Percentiles rank a stretch among this genome's conserved stretches.
These are phyloP conservation scores for Deilephila elpenor DNA, from an alignment of 2,888 invertebrate genomes.

Conservation along the genomic window DNA sequence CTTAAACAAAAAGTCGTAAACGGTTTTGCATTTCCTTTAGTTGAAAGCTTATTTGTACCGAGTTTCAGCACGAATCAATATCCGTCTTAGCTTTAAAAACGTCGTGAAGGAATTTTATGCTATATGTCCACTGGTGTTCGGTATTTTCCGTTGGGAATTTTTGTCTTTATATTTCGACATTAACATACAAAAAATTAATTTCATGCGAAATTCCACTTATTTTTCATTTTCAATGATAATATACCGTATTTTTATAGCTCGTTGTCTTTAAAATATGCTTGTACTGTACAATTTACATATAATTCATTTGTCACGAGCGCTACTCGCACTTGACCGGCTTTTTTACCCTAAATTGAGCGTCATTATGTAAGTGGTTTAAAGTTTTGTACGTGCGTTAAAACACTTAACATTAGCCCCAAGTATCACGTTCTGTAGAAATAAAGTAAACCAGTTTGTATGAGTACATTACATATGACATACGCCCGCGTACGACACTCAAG, in stretches of 20 bases:
- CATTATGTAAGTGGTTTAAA: slow-evolving; percentile 9
- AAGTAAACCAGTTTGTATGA: slow-evolving; percentile 25
- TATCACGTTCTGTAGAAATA: slow-evolving; percentile 16
- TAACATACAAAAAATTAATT: background rate
- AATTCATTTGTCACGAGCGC: background rate
- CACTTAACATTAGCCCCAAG: slow-evolving; percentile 12
- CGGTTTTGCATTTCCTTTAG: slow-evolving; percentile 1
- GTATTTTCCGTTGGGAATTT: background rate
- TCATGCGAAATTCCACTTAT: background rate
- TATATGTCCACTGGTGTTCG: background rate
- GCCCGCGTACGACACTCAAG: slow-evolving; percentile 44
- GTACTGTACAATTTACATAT: background rate
- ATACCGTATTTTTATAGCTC: background rate
- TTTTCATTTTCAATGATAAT: background rate
- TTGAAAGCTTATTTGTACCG: background rate
- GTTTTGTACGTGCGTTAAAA: slow-evolving; percentile 13
- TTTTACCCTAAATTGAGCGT: background rate
- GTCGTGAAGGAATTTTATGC: too few relatives aligned
- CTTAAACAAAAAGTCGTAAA: background rate
- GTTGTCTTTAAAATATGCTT: background rate
- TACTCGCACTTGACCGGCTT: slow-evolving; percentile 2
- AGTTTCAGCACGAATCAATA: background rate
- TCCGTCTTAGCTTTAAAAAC: background rate
- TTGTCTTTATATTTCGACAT: background rate
- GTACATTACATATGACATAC: slow-evolving; percentile 11